A percentile compares a stretch with the other conserved stretches of the same genome.
These are phyloP conservation scores for Galbula dea DNA, from an alignment of 2,113 vertebrate genomes.

Conservation along the genomic window DNA sequence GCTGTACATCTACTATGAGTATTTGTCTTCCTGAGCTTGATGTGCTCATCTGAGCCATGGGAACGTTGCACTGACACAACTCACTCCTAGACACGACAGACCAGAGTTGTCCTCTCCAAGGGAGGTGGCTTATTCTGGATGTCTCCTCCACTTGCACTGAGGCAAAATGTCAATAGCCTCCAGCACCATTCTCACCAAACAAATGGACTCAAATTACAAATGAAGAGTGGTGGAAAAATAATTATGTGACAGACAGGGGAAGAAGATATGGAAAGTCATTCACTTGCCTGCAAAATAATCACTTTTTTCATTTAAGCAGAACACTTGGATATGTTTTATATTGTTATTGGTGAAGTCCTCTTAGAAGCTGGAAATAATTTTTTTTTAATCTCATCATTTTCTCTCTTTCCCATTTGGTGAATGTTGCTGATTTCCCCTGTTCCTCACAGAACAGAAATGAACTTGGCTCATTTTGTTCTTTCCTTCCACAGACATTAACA, in stretches of 20 bases:
- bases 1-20: neutral
- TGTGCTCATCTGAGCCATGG: neutral
- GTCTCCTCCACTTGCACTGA: accelerated
- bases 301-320: conserved; percentile 45
- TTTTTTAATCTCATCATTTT: conserved; percentile 17
- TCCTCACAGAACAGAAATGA: conserved; percentile 36
- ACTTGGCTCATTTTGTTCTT: conserved; percentile 21
- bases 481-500: neutral
- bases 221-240: neutral
- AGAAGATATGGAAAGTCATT: conserved; percentile 24
- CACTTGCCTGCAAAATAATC: neutral
- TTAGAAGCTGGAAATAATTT: conserved; percentile 46
- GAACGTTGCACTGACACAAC: neutral
- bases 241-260: neutral
- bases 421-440: neutral
- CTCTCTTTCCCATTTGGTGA: neutral
- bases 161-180: neutral
- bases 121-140: neutral
- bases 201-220: neutral
- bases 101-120: neutral
- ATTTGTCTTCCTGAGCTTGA: neutral
- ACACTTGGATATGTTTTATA: conserved; percentile 6
- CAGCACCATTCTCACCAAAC: neutral
- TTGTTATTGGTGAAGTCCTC: conserved; percentile 7
- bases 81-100: neutral